Evolutionary conservation across 1,140 invertebrate species (phyloP).

Genomic region (Diuraphis noxia): DNA sequence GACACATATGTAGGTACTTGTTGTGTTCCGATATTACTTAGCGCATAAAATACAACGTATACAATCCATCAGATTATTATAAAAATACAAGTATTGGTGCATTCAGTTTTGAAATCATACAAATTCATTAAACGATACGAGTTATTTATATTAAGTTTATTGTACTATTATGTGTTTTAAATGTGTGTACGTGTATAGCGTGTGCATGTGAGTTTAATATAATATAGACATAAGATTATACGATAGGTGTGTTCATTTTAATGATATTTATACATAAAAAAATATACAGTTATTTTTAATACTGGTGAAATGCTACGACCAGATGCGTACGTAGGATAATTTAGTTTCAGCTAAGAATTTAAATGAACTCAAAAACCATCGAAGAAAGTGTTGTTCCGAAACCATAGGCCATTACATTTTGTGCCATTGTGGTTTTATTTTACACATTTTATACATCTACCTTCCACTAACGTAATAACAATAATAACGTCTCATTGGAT

Average conservation of each 20-base stretch:
- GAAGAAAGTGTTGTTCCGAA: constrained; percentile 27
- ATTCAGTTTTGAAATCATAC: background rate
- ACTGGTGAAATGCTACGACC: background rate
- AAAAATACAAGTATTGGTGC: no score
- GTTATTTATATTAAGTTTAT: background rate
- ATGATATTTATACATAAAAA: background rate
- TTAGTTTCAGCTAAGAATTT: background rate
- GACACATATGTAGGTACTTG: no score
- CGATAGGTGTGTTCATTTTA: background rate
- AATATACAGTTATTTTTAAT: background rate
- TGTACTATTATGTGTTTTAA: background rate
- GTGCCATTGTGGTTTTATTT: constrained; percentile 23
- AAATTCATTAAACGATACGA: background rate
- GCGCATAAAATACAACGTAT: no score
- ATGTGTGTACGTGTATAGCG: background rate
- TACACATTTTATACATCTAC: background rate
- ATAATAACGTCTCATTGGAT: background rate
- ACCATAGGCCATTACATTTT: background rate
- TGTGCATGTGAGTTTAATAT: background rate
- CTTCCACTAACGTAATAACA: background rate
- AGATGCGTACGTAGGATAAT: constrained; percentile 7
- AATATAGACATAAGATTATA: background rate
- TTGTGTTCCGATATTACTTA: no score
- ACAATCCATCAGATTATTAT: no score
- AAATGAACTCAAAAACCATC: constrained; percentile 22